phyloP scores from a whole-genome alignment of 2,888 invertebrate genomes.

The Hoplodrina blanda region DNA sequence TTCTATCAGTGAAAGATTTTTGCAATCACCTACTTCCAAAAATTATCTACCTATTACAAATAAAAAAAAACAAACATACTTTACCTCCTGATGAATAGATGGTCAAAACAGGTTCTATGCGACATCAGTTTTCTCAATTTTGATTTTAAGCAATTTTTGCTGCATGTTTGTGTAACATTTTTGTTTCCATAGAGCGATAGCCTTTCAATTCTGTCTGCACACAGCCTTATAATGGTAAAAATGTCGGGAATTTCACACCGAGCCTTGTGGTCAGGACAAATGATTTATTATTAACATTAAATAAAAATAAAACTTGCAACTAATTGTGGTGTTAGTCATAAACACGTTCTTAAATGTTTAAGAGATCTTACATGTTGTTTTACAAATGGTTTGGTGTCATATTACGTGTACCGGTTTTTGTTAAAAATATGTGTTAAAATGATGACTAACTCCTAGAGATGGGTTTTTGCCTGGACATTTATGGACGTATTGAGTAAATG shows the following conservation, averaged over 20 bases:
- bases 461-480: no score
- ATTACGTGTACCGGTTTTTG: conserved; percentile 32
- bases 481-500: no score
- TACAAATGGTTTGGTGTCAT: conserved; percentile 39
- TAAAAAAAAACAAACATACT: no score
- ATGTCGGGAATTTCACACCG: conserved; percentile 44
- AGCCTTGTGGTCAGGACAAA: conserved; percentile 38
- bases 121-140: no score
- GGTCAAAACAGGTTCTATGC: no score
- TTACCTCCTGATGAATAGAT: no score
- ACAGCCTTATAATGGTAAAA: conserved; percentile 22
- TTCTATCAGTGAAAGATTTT: no score
- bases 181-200: not conserved
- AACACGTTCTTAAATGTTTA: conserved; percentile 46
- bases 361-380: conserved; percentile 30
- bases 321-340: conserved; percentile 55
- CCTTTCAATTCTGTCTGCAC: not conserved
- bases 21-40: no score
- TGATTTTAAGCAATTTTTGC: no score
- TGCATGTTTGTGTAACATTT: not conserved
- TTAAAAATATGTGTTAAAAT: conserved; percentile 14
- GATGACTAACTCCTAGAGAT: conserved; percentile 35
- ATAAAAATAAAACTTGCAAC: conserved; percentile 41
- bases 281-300: conserved; percentile 50
- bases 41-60: no score